These are phyloP conservation scores for Todiramphus saurophagus DNA, from an alignment of 2,113 vertebrate genomes.

Conservation along the genomic window DNA sequence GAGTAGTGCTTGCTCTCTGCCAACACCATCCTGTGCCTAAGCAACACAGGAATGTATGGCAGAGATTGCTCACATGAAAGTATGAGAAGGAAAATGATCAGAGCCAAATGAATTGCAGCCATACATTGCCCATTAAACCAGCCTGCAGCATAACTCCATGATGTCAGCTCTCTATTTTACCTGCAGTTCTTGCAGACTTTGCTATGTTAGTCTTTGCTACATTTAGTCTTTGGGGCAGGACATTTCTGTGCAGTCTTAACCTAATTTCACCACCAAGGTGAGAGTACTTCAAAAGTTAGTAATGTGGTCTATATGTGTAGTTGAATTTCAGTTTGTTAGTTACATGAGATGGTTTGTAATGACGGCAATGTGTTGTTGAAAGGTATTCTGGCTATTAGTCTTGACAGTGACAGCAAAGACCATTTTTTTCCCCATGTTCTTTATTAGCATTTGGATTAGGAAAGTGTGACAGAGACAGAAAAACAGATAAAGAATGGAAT, in stretches of 20 bases:
- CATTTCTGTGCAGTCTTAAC: background rate
- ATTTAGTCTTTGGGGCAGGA: background rate
- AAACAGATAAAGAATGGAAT: background rate
- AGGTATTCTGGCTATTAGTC: background rate
- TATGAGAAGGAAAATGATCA: background rate
- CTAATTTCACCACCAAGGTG: background rate
- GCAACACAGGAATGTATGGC: slow-evolving; percentile 14
- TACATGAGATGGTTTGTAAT: background rate
- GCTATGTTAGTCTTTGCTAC: background rate
- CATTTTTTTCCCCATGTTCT: background rate
- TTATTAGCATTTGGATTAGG: background rate
- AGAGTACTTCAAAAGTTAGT: background rate
- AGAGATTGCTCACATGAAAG: background rate
- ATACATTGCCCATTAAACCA: background rate
- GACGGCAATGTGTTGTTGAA: background rate
- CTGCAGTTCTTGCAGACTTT: background rate
- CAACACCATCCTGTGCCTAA: background rate
- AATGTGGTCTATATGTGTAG: background rate
- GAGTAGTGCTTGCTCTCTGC: background rate
- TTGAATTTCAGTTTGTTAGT: background rate
- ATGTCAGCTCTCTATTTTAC: background rate
- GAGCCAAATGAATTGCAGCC: background rate
- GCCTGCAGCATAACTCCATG: background rate
- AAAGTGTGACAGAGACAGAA: background rate
- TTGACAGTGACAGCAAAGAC: background rate